phyloP scores from a whole-genome alignment of 2,888 invertebrate species.

The Anaspis maculata region DNA sequence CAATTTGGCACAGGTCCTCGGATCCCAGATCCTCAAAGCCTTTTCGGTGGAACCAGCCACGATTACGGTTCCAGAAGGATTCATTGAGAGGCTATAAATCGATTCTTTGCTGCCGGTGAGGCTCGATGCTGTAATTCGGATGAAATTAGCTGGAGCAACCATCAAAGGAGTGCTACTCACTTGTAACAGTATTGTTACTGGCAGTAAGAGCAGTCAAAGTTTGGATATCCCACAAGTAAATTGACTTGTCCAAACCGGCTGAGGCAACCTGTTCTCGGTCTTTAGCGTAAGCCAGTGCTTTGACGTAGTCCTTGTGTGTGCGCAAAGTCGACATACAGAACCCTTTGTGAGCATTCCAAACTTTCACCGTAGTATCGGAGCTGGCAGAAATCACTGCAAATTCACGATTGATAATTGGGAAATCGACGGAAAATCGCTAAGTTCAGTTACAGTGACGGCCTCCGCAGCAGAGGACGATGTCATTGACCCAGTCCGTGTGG shows the following conservation, averaged over 20 bases:
- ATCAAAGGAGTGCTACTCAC: slow-evolving; percentile 44
- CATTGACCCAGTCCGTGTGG: slow-evolving; percentile 99
- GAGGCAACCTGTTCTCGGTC: slow-evolving; percentile 95
- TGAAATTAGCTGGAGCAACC: not conserved
- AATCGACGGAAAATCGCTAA: slow-evolving; percentile 1
- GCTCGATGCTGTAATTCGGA: slow-evolving; percentile 67
- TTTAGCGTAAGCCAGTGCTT: slow-evolving; percentile 94
- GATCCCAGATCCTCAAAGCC: slow-evolving; percentile 94
- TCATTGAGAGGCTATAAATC: slow-evolving; percentile 98
- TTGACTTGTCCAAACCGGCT: slow-evolving; percentile 92
- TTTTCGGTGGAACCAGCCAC: slow-evolving; percentile 96
- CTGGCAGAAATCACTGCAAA: slow-evolving; percentile 92
- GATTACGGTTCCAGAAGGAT: slow-evolving; percentile 88
- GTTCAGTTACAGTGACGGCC: slow-evolving; percentile 76
- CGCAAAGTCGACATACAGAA: slow-evolving; percentile 98
- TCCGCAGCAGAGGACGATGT: slow-evolving; percentile 94
- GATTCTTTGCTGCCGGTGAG: slow-evolving; percentile 95
- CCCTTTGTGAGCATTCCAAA: slow-evolving; percentile 99
- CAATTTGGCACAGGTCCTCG: slow-evolving; percentile 83
- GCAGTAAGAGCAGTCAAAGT: slow-evolving; percentile 95
- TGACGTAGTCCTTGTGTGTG: slow-evolving; percentile 98
- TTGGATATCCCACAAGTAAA: slow-evolving; percentile 98
- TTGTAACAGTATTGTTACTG: slow-evolving; percentile 97
- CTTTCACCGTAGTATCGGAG: slow-evolving; percentile 98
- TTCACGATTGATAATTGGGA: no score